phyloP scores from a whole-genome alignment of 1,140 invertebrate genomes.

The Camponotus pennsylvanicus region DNA sequence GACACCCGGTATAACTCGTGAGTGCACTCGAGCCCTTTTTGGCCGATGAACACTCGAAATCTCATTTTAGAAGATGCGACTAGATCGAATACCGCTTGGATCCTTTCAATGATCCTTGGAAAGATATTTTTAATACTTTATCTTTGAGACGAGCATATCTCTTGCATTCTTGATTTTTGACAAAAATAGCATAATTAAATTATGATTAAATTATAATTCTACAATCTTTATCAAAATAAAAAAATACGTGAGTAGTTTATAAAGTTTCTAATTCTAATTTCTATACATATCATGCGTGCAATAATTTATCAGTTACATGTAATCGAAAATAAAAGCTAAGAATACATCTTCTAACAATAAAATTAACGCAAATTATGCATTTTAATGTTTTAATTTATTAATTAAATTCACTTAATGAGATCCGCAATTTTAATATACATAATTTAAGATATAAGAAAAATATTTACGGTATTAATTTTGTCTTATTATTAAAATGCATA shows the following conservation, averaged over 20 bases:
- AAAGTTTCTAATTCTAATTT: too few relatives aligned
- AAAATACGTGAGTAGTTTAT: too few relatives aligned
- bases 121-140: neutral
- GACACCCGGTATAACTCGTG: constrained; percentile 34
- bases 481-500: too few relatives aligned
- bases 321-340: neutral
- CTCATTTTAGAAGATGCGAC: constrained; percentile 25
- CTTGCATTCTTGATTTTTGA: neutral
- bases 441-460: neutral
- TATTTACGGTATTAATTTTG: too few relatives aligned
- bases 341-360: neutral
- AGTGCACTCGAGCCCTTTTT: constrained; percentile 44
- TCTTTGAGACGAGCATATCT: neutral
- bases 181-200: neutral
- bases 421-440: neutral
- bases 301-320: too few relatives aligned
- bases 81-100: neutral
- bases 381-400: neutral
- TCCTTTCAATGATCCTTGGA: neutral
- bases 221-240: neutral
- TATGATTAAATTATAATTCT: neutral
- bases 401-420: neutral
- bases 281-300: too few relatives aligned
- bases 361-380: neutral
- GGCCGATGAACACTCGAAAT: constrained; percentile 15